Evolutionary conservation across 2,113 vertebrate species (phyloP).

Genomic region (Rhea pennata): DNA sequence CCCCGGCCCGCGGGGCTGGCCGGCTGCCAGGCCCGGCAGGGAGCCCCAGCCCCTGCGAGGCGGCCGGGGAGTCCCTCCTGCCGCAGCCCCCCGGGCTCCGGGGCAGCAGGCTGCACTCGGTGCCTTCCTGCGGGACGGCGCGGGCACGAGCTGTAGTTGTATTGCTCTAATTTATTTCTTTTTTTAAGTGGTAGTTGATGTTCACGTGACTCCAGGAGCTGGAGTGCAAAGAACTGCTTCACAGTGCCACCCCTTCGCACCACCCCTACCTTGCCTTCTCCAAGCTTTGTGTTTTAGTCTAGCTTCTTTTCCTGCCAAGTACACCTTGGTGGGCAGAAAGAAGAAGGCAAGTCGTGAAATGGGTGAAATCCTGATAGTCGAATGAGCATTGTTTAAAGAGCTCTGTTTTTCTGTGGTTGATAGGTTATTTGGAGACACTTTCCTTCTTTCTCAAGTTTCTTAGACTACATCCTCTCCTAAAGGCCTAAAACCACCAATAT

Average conservation of each 20-base stretch:
- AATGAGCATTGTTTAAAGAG: neutral
- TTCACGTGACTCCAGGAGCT: neutral
- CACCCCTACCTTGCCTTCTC: neutral
- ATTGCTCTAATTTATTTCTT: neutral
- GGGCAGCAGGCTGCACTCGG: fast-evolving
- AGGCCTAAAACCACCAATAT: neutral
- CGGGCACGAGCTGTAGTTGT: neutral
- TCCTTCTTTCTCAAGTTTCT: neutral
- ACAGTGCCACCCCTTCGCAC: neutral
- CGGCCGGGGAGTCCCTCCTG: neutral
- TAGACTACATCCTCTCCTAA: neutral
- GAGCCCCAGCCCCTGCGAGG: neutral
- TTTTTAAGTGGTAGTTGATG: neutral
- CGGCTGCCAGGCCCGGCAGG: neutral
- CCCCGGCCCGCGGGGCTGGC: neutral
- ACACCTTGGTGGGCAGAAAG: neutral
- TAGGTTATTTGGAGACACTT: neutral
- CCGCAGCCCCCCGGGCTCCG: neutral
- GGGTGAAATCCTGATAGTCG: neutral
- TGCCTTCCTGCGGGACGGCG: neutral
- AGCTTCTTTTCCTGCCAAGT: neutral
- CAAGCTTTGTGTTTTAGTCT: neutral
- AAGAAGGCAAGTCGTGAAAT: neutral
- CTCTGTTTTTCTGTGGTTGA: neutral
- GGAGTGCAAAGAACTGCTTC: neutral